Percentiles rank a stretch among this genome's conserved stretches.
phyloP scores from a whole-genome alignment of 2,888 invertebrate species.

The Anticlea derivata region DNA sequence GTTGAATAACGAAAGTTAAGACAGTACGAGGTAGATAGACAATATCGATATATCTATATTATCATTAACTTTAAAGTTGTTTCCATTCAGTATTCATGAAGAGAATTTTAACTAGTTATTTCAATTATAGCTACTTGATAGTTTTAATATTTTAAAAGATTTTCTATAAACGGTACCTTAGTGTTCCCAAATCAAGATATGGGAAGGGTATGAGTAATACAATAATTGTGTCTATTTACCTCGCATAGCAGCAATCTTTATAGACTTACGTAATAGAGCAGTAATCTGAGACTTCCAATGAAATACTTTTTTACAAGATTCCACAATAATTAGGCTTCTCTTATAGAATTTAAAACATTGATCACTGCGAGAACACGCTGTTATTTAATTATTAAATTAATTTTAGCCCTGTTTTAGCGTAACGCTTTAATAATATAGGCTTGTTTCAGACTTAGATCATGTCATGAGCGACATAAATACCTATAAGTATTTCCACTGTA shows the following conservation, averaged over 20 bases:
- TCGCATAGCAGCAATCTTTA: slow-evolving; percentile 33
- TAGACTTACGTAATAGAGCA: slow-evolving; percentile 38
- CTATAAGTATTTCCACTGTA: not conserved
- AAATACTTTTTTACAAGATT: slow-evolving; percentile 57
- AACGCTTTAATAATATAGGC: slow-evolving; percentile 46
- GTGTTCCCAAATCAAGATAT: slow-evolving; percentile 16
- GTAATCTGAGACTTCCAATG: slow-evolving; percentile 64
- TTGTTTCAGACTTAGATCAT: slow-evolving; percentile 37
- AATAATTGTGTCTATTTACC: slow-evolving; percentile 38
- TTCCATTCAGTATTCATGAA: slow-evolving; percentile 30
- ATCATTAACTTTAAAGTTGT: slow-evolving; percentile 27
- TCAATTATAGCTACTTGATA: slow-evolving; percentile 25
- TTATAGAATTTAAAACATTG: slow-evolving; percentile 29
- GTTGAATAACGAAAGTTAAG: slow-evolving; percentile 33
- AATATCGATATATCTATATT: slow-evolving; percentile 29
- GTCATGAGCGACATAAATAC: not conserved
- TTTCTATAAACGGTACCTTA: slow-evolving; percentile 15
- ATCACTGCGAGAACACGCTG: slow-evolving; percentile 36
- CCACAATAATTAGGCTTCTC: slow-evolving; percentile 53
- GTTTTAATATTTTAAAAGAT: slow-evolving; percentile 20
- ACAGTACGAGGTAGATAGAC: slow-evolving; percentile 38
- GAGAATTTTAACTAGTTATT: slow-evolving; percentile 27
- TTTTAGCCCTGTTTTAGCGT: slow-evolving; percentile 40
- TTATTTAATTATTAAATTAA: slow-evolving; percentile 30
- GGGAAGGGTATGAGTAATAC: slow-evolving; percentile 16